Percentiles rank a stretch among this genome's conserved stretches.
Evolutionary conservation across 2,888 invertebrate genomes (phyloP).

Genomic region (Oconnorella tubifera): DNA sequence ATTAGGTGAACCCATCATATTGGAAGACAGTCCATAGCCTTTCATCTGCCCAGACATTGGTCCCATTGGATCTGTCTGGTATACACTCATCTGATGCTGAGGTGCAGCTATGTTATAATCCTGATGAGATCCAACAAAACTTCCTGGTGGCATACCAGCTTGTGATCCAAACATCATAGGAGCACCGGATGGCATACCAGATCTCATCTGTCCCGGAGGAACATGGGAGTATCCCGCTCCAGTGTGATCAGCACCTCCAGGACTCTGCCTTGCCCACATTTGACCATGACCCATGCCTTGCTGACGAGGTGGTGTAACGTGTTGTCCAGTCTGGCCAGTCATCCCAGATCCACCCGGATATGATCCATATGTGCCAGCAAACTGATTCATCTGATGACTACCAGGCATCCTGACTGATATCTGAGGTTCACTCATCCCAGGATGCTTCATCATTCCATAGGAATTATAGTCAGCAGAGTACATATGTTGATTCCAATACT

Average conservation of each 20-base stretch:
- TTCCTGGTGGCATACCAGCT: background rate
- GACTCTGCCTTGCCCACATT: background rate
- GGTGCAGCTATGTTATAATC: background rate
- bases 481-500: conserved; percentile 5
- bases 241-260: background rate
- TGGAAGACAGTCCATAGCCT: background rate
- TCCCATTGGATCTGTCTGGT: background rate
- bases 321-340: background rate
- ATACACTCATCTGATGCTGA: too few species aligned
- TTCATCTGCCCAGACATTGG: background rate
- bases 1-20: background rate
- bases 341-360: background rate
- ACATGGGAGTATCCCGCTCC: background rate
- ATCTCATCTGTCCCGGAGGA: background rate
- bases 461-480: background rate
- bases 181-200: too few species aligned
- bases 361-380: background rate
- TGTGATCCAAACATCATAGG: too few species aligned
- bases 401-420: background rate
- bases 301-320: background rate
- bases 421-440: conserved; percentile 4
- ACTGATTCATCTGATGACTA: background rate
- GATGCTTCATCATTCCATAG: background rate
- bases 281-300: background rate
- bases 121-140: background rate